These are phyloP conservation scores for Invenusta paracnida DNA, from an alignment of 2,888 invertebrate species.

Conservation along the genomic window DNA sequence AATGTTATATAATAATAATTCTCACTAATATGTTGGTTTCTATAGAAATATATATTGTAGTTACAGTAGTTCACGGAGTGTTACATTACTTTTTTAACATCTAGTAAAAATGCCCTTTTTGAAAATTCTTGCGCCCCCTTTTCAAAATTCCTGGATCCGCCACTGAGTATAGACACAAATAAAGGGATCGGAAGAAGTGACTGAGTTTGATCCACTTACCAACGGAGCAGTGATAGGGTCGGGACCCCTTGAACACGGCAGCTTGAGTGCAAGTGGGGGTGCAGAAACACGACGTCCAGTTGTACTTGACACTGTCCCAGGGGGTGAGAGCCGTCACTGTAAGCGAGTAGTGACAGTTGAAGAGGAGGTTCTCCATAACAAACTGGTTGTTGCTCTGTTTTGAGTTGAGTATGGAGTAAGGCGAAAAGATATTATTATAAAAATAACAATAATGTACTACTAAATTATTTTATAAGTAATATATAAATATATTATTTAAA, in stretches of 20 bases:
- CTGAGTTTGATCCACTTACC: neutral
- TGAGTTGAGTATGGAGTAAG: neutral
- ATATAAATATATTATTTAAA: too few species aligned
- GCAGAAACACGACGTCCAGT: neutral
- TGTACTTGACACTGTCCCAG: slow-evolving; percentile 6
- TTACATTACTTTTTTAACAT: too few species aligned
- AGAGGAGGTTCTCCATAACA: neutral
- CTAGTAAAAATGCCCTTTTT: too few species aligned
- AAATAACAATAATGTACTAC: too few species aligned
- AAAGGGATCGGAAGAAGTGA: neutral
- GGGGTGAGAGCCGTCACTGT: slow-evolving; percentile 1
- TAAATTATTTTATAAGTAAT: too few species aligned
- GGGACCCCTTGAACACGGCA: neutral
- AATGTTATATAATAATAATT: neutral
- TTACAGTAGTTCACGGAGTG: too few species aligned
- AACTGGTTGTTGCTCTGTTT: neutral
- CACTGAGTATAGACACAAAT: neutral
- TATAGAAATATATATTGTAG: too few species aligned
- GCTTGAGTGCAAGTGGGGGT: neutral
- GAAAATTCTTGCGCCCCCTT: too few species aligned
- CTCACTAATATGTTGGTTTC: too few species aligned
- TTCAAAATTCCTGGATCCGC: too few species aligned
- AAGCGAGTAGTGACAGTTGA: neutral
- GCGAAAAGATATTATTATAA: too few species aligned
- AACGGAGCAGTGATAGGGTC: neutral